Percentiles rank a stretch among this genome's conserved stretches.
Evolutionary conservation across 2,888 invertebrate genomes (phyloP).

Genomic region (Lysandra bellargus): DNA sequence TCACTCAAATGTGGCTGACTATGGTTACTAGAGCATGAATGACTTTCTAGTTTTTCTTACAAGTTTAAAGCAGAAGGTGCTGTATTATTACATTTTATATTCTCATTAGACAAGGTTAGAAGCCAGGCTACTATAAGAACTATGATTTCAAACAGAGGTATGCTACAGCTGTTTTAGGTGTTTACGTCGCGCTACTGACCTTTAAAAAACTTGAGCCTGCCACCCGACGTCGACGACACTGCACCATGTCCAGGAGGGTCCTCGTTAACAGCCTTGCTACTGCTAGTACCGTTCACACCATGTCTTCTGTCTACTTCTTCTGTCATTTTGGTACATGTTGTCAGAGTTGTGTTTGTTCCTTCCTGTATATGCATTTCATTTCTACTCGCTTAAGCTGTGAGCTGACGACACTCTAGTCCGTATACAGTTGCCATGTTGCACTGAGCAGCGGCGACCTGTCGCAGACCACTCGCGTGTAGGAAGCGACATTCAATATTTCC

Average conservation of each 20-base stretch:
- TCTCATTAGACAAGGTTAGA: constrained; percentile 12
- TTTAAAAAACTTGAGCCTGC: constrained; percentile 90
- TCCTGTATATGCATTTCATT: constrained; percentile 85
- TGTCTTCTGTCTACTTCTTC: constrained; percentile 86
- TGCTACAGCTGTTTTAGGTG: not conserved
- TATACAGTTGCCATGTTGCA: constrained; percentile 73
- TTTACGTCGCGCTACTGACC: constrained; percentile 66
- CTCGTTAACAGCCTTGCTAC: constrained; percentile 76
- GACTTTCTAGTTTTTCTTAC: constrained; percentile 72
- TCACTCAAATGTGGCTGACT: constrained; percentile 64
- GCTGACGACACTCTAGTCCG: constrained; percentile 74
- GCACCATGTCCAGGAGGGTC: constrained; percentile 72
- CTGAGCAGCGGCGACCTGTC: constrained; percentile 61
- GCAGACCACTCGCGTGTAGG: constrained; percentile 60
- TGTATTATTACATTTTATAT: not conserved
- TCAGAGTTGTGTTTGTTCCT: constrained; percentile 84
- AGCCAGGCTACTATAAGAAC: not conserved
- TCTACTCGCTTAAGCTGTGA: constrained; percentile 77
- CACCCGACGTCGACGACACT: constrained; percentile 80
- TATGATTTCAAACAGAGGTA: not conserved
- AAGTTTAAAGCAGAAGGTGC: constrained; percentile 16
- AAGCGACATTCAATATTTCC: constrained; percentile 66
- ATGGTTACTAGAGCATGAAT: constrained; percentile 78
- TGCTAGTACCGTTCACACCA: constrained; percentile 86
- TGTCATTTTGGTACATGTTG: constrained; percentile 85